A percentile compares a stretch with the other conserved stretches of the same genome.
phyloP scores from a whole-genome alignment of 2,113 vertebrate species.

The Jaculus jaculus region DNA sequence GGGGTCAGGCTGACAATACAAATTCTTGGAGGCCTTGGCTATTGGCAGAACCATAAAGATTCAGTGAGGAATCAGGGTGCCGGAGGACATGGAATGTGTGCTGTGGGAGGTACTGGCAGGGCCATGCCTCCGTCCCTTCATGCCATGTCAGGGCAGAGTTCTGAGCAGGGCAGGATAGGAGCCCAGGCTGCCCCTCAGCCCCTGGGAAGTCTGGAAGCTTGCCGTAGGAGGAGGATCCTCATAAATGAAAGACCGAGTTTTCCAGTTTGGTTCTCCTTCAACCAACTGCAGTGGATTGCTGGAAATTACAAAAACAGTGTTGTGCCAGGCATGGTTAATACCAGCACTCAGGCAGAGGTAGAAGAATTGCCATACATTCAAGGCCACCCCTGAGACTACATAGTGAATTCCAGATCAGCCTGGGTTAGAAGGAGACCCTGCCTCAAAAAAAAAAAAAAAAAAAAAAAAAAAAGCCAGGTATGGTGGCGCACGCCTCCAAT shows the following conservation, averaged over 20 bases:
- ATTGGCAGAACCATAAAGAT: background rate
- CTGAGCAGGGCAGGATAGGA: background rate
- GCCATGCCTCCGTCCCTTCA: background rate
- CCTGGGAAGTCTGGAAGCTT: background rate
- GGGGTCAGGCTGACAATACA: slow-evolving; percentile 9
- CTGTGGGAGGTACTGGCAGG: background rate
- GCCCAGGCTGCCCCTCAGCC: background rate
- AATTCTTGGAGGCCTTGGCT: background rate
- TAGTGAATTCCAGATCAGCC: no score
- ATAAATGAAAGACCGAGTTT: background rate
- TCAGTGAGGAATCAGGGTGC: background rate
- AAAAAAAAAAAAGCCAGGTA: no score
- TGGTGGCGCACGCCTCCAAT: no score
- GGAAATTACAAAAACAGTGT: background rate
- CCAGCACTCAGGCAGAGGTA: no score
- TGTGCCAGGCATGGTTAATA: no score
- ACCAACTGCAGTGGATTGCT: background rate
- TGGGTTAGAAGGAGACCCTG: no score
- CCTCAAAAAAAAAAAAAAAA: no score
- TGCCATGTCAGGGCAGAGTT: background rate
- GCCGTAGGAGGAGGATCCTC: background rate
- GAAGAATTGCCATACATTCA: no score
- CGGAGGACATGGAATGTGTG: background rate
- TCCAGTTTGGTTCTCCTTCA: background rate
- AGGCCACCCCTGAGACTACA: no score